Conservation (phyloP, 2,888 invertebrate genomes). For the Quadroppia sp. region DNA sequence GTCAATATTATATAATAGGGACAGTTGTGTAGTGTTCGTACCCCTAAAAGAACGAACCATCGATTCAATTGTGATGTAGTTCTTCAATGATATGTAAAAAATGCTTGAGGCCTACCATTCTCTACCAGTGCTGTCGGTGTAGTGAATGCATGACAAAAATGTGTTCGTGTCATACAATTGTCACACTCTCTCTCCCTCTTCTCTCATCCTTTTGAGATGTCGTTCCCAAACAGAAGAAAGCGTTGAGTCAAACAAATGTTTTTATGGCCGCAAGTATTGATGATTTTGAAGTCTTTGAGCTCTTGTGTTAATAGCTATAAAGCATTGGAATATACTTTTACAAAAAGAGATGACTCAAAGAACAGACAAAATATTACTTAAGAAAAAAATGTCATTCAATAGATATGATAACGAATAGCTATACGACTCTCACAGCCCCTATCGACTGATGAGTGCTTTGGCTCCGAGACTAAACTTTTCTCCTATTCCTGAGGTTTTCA, state of each 20-base stretch:
- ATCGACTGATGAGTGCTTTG: not conserved
- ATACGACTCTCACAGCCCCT: too few relatives aligned
- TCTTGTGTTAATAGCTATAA: not conserved
- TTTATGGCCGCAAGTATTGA: constrained; percentile 28
- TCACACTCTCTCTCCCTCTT: not conserved
- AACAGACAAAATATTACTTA: not conserved
- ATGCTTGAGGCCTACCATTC: constrained; percentile 22
- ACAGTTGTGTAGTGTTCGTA: not conserved
- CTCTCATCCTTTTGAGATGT: not conserved
- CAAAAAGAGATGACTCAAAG: not conserved
- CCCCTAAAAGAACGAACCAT: not conserved
- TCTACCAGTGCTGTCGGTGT: not conserved
- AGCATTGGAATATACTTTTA: not conserved
- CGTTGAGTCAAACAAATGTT: constrained; percentile 18
- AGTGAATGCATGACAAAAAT: not conserved
- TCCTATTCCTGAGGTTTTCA: not conserved
- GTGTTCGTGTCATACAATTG: constrained; percentile 26
- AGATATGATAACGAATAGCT: not conserved
- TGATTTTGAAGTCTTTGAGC: constrained; percentile 4
- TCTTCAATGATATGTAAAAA: constrained; percentile 4
- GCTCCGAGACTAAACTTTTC: not conserved
- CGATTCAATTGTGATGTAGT: not conserved
- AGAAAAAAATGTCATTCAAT: constrained; percentile 7
- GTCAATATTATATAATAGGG: constrained; percentile 8
- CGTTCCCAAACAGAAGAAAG: not conserved